phyloP scores from a whole-genome alignment of 2,113 vertebrate genomes.

The Paramormyrops kingsleyae region DNA sequence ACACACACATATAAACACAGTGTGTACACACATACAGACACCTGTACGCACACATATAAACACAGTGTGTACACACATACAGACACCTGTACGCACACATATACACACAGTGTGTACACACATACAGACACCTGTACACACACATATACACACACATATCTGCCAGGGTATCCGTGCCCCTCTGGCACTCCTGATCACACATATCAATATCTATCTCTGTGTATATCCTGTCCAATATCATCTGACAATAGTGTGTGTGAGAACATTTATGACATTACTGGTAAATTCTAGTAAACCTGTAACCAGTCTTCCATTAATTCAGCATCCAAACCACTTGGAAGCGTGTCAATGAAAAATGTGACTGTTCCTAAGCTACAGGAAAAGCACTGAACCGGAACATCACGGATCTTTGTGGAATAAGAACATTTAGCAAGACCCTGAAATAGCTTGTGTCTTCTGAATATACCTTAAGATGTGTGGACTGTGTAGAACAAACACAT shows the following conservation, averaged over 20 bases:
- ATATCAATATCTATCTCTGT: not conserved
- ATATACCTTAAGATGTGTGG: not conserved
- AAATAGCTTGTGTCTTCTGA: not conserved
- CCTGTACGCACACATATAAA: too few relatives aligned
- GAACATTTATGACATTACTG: not conserved
- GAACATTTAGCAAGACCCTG: not conserved
- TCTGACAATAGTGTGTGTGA: not conserved
- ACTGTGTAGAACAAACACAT: not conserved
- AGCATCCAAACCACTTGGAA: not conserved
- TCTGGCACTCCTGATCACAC: not conserved
- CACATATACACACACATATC: not conserved
- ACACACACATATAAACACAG: too few relatives aligned
- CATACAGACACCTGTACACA: too few relatives aligned
- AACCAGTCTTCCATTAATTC: not conserved
- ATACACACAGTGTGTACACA: too few relatives aligned
- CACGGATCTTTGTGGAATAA: not conserved
- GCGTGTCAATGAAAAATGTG: not conserved
- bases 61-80: too few relatives aligned
- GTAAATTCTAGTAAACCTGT: not conserved
- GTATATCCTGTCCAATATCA: not conserved
- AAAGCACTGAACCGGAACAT: not conserved
- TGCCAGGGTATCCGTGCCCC: not conserved
- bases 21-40: too few relatives aligned
- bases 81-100: too few relatives aligned
- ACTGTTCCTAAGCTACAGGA: not conserved